These are phyloP conservation scores for Numenius phaeopus DNA, from an alignment of 2,797 vertebrate species.

Conservation along the genomic window DNA sequence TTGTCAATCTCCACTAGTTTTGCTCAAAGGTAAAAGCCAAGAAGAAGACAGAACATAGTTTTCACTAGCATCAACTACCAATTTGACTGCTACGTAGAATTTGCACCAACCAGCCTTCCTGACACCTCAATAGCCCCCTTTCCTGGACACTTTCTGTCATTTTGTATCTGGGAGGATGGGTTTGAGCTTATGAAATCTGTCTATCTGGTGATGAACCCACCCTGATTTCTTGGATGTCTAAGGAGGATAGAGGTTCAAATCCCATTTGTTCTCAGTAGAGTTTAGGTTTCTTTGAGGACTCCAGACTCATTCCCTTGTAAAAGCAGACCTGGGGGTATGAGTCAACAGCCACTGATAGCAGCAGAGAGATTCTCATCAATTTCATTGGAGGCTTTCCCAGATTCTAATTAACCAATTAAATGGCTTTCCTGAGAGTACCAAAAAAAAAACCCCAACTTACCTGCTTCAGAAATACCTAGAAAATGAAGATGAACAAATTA, in stretches of 20 bases:
- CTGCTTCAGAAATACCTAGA: constrained; percentile 4
- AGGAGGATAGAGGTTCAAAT: neutral
- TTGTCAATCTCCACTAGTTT: neutral
- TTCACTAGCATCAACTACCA: neutral
- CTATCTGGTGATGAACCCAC: neutral
- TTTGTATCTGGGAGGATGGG: neutral
- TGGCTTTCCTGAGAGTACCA: neutral
- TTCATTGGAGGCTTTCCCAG: constrained; percentile 6
- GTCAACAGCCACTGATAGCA: neutral
- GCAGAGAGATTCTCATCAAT: neutral
- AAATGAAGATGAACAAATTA: constrained; percentile 29
- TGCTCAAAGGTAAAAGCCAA: neutral
- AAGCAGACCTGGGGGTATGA: constrained; percentile 1
- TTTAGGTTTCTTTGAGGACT: neutral
- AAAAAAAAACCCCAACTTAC: neutral
- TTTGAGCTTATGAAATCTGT: neutral
- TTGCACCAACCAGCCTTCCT: neutral
- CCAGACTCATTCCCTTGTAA: neutral
- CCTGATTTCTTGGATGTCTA: neutral
- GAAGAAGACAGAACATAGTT: neutral
- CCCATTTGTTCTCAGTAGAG: neutral
- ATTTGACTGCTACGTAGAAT: neutral
- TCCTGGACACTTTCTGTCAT: neutral
- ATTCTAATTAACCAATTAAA: constrained; percentile 29
- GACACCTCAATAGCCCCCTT: neutral